Base-by-base conservation (phyloP, 2,888 invertebrate genomes). In the Orthosia gracilis region DNA sequence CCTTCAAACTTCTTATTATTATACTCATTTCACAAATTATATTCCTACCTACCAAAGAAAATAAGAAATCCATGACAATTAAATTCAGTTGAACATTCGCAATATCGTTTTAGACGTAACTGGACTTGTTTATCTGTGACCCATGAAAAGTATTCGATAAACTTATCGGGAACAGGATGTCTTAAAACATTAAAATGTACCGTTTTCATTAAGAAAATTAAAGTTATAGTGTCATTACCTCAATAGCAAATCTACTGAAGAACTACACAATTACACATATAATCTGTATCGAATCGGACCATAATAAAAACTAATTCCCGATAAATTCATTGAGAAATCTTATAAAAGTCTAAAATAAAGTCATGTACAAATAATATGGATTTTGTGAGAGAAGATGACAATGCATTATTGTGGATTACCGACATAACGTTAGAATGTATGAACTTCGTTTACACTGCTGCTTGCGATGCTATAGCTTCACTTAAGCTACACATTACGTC, bases 311-410 rank as follows among this genome's bases (percentile, higher is more conserved):
- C 23, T 58, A 31, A 62, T 73, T 63, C 47, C 21, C 23, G 31
- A 50, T n/a, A 45, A 76, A 69, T 69, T 58, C 18, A 67, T 61
- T 12, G 11, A 55, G 18, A 49, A 73, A 52, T 66, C 66, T 31
- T 40, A 73, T 84, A 63, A 63, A 68, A 40, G 50, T 73, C 67
- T 40, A 61, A 71, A 26, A 18, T 45, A 55, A 47, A 11, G 18
- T 55, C 54, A n/a, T 62, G 52, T 78, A 58, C 17, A 67, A 59
- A 62, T 63, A 63, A 31, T 40, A 67, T 40, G 40, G 40, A 55
- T 69, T 80, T 73, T 59, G 80, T 52, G 58, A 68, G 64, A 23
- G 13, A 40, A 63, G 55, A 66, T 84, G 80, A 80, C 74, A 80
- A 58, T 80, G 73, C 84, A 59, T 50, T 80, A 67, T 67, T 78